These are phyloP conservation scores for Drosophila equinoxialis DNA, from an alignment of 1,140 invertebrate genomes.

Conservation along the genomic window DNA sequence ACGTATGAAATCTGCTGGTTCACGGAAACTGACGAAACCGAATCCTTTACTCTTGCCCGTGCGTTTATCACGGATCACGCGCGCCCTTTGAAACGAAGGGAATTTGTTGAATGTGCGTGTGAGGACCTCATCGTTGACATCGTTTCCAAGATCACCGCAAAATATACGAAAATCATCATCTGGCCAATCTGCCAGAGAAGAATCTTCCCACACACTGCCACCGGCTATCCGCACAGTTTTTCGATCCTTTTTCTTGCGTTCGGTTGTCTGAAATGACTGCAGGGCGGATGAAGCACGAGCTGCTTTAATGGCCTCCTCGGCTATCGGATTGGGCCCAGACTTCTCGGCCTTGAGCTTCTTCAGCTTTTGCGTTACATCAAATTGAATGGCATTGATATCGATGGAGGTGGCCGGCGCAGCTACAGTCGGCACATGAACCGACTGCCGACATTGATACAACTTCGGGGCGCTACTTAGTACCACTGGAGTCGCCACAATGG, in stretches of 20 bases:
- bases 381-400: conserved; percentile 86
- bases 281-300: conserved; percentile 85
- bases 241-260: conserved; percentile 87
- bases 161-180: conserved; percentile 99
- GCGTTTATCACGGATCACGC: conserved; percentile 97
- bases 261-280: conserved; percentile 83
- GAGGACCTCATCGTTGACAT: conserved; percentile 98
- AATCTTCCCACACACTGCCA: conserved; percentile 97
- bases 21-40: conserved; percentile 99
- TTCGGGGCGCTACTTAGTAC: conserved; percentile 87
- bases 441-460: conserved; percentile 84
- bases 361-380: conserved; percentile 87
- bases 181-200: conserved; percentile 95
- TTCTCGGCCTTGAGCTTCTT: conserved; percentile 88
- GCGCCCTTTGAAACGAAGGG: conserved; percentile 96
- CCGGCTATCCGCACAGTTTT: conserved; percentile 93
- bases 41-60: conserved; percentile 99
- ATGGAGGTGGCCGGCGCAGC: conserved; percentile 83
- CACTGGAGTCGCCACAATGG: conserved; percentile 84
- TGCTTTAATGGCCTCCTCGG: conserved; percentile 86
- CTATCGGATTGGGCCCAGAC: conserved; percentile 86
- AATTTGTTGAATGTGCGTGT: conserved; percentile 97
- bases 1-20: conserved; percentile 98
- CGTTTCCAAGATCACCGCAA: conserved; percentile 99
- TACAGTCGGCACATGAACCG: conserved; percentile 82